phyloP scores from a whole-genome alignment of 2,888 invertebrate genomes.

The Amaurobius ferox region DNA sequence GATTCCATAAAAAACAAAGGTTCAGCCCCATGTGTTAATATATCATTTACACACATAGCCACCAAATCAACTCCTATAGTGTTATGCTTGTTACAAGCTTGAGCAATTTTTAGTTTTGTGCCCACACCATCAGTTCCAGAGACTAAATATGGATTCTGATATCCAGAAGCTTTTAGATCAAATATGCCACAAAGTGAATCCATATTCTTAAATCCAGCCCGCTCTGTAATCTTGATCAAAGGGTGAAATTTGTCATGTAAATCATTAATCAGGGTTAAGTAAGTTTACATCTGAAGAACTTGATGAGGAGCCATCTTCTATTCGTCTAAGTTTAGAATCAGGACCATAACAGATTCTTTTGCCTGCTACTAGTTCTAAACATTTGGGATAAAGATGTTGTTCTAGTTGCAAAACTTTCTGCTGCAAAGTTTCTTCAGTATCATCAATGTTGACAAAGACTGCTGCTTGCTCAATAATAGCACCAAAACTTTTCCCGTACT shows the following conservation, averaged over 20 bases:
- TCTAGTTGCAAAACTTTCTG: slow-evolving; percentile 86
- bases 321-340: slow-evolving; percentile 7
- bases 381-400: slow-evolving; percentile 89
- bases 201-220: slow-evolving; percentile 12
- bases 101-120: slow-evolving; percentile 95
- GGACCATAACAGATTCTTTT: slow-evolving; percentile 81
- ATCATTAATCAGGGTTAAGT: too few species aligned
- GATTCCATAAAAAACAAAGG: slow-evolving; percentile 98
- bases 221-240: slow-evolving; percentile 24
- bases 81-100: slow-evolving; percentile 86
- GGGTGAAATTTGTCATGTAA: neutral
- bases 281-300: too few species aligned
- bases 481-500: slow-evolving; percentile 94
- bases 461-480: slow-evolving; percentile 91
- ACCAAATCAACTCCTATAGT: slow-evolving; percentile 96
- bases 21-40: slow-evolving; percentile 95
- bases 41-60: slow-evolving; percentile 98
- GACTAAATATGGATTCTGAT: slow-evolving; percentile 90
- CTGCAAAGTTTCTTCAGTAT: slow-evolving; percentile 85
- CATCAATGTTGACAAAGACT: slow-evolving; percentile 86
- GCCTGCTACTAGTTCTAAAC: slow-evolving; percentile 86
- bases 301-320: too few species aligned
- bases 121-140: slow-evolving; percentile 98
- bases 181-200: slow-evolving; percentile 85
- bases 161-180: slow-evolving; percentile 85